Conservation (phyloP, 2,888 invertebrate species). For the Brachypterus glaber region DNA sequence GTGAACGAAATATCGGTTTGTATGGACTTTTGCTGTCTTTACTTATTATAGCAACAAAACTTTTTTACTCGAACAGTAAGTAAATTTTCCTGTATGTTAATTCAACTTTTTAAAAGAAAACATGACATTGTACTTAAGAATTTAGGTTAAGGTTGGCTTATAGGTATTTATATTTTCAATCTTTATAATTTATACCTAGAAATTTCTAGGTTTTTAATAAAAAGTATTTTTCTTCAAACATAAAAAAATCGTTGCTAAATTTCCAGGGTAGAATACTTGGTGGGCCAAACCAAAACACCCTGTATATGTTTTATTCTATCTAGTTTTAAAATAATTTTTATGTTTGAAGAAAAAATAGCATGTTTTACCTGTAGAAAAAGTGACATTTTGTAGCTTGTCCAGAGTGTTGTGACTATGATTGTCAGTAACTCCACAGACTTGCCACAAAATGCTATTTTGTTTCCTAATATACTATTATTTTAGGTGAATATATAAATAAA, state of each 20-base stretch:
- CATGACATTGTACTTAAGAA: not conserved
- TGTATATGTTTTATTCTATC: no score
- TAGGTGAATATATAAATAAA: slow-evolving; percentile 25
- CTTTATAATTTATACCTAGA: slow-evolving; percentile 1
- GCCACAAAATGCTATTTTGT: not conserved
- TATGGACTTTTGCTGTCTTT: slow-evolving; percentile 32
- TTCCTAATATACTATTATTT: slow-evolving; percentile 14
- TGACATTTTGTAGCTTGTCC: not conserved
- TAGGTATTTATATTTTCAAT: no score
- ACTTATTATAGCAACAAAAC: slow-evolving; percentile 29
- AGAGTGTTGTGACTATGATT: no score
- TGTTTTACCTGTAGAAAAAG: no score
- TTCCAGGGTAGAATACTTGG: no score
- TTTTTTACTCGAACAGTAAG: slow-evolving; percentile 34
- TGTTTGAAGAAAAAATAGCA: no score
- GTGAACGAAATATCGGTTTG: slow-evolving; percentile 33
- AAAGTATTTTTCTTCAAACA: no score
- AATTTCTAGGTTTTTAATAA: no score
- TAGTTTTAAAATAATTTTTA: no score
- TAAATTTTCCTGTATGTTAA: slow-evolving; percentile 9
- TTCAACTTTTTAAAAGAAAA: not conserved
- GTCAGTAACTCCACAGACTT: not conserved
- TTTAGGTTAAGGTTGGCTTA: slow-evolving; percentile 4
- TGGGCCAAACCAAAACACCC: no score
- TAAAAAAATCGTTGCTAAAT: no score